Percentiles rank a stretch among this genome's conserved stretches.
Conservation (phyloP, 2,113 vertebrate species). For the Nyctibius bracteatus region DNA sequence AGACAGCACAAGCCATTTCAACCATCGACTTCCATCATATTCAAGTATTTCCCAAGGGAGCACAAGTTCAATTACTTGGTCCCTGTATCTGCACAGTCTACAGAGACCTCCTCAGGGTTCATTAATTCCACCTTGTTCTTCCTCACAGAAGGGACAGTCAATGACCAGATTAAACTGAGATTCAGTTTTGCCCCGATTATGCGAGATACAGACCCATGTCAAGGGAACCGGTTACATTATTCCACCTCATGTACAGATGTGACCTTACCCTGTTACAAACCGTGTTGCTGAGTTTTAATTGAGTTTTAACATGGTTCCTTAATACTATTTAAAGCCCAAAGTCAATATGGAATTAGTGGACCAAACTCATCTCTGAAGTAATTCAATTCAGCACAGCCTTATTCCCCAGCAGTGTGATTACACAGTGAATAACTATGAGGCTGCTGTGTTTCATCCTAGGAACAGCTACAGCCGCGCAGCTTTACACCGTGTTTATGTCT, state of each 20-base stretch:
- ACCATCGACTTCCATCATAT: neutral
- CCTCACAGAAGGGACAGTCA: neutral
- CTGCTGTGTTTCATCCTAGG: neutral
- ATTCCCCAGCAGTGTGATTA: neutral
- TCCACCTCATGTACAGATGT: neutral
- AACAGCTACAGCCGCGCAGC: neutral
- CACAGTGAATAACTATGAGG: neutral
- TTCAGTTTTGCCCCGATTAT: neutral
- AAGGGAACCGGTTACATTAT: neutral
- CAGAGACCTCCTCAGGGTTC: neutral
- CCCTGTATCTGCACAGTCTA: neutral
- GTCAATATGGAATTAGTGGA: neutral
- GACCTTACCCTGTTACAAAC: neutral
- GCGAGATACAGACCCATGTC: neutral
- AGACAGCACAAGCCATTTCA: neutral
- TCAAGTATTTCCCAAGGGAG: neutral
- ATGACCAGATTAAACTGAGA: neutral
- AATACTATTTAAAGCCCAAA: conserved; percentile 41
- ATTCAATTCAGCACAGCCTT: neutral
- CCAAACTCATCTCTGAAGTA: conserved; percentile 23
- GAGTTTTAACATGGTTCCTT: conserved; percentile 27
- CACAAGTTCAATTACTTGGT: neutral
- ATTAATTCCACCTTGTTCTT: neutral
- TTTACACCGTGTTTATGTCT: neutral
- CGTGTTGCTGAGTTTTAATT: neutral